Percentiles rank a stretch among this genome's conserved stretches.
These are phyloP conservation scores for Monochamus saltuarius DNA, from an alignment of 1,140 invertebrate genomes.

Conservation along the genomic window DNA sequence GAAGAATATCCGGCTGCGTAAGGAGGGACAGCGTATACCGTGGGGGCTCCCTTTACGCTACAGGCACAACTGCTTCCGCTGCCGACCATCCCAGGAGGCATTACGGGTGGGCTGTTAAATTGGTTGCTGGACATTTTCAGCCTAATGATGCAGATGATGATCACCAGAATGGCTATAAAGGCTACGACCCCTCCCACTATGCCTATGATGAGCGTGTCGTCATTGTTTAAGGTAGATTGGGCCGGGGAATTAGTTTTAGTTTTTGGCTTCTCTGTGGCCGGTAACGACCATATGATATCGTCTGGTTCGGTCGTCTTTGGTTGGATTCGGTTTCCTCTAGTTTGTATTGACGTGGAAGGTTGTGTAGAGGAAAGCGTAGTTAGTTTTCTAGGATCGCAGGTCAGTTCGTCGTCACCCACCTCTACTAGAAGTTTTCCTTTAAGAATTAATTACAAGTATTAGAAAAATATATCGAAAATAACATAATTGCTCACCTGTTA, in stretches of 20 bases:
- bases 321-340: constrained; percentile 54
- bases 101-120: constrained; percentile 65
- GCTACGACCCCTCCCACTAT: constrained; percentile 89
- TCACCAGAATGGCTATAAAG: constrained; percentile 84
- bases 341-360: constrained; percentile 49
- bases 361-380: constrained; percentile 56
- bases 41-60: constrained; percentile 57
- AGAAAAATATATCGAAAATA: not conserved
- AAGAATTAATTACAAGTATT: constrained; percentile 52
- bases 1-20: constrained; percentile 57
- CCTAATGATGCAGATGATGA: constrained; percentile 81
- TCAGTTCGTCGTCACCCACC: constrained; percentile 76
- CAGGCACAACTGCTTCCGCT: constrained; percentile 54
- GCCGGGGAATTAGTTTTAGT: constrained; percentile 57
- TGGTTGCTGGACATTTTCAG: constrained; percentile 65
- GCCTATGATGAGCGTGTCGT: constrained; percentile 88
- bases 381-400: constrained; percentile 67
- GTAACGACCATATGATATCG: constrained; percentile 79
- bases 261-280: constrained; percentile 59
- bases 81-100: constrained; percentile 55
- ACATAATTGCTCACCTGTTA: constrained; percentile 56
- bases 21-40: constrained; percentile 54
- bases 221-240: constrained; percentile 68
- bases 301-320: constrained; percentile 71
- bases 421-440: constrained; percentile 66